Conservation (phyloP, 2,797 vertebrate genomes). For the Cryptoprocta ferox region DNA sequence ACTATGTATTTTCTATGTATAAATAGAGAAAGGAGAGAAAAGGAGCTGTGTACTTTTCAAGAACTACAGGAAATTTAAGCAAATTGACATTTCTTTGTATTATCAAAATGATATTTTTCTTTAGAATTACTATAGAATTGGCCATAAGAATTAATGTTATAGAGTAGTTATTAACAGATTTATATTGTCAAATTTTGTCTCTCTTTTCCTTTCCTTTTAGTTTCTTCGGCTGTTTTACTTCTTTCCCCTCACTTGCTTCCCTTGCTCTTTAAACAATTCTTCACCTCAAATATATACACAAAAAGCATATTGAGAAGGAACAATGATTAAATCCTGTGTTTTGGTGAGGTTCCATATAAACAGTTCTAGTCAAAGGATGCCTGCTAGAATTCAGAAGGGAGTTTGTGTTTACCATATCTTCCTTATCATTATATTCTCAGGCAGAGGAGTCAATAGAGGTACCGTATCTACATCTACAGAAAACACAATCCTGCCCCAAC, state of each 20-base stretch:
- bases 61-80: not conserved
- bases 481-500: not conserved
- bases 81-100: not conserved
- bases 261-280: not conserved
- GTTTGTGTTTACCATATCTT: not conserved
- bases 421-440: slow-evolving; percentile 21
- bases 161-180: not conserved
- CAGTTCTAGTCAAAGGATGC: not conserved
- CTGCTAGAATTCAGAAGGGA: not conserved
- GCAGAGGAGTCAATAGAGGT: not conserved
- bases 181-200: not conserved
- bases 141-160: not conserved
- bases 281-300: not conserved
- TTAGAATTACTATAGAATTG: not conserved
- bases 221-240: not conserved
- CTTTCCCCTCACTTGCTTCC: not conserved
- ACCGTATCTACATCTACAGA: not conserved
- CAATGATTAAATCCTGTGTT: not conserved
- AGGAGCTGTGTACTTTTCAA: not conserved
- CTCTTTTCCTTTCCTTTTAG: not conserved
- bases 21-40: not conserved
- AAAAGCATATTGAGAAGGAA: not conserved
- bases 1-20: not conserved
- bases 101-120: not conserved
- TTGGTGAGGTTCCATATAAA: not conserved